Evolutionary conservation across 2,113 vertebrate species (phyloP).

Genomic region (Malaclemys terrapin): DNA sequence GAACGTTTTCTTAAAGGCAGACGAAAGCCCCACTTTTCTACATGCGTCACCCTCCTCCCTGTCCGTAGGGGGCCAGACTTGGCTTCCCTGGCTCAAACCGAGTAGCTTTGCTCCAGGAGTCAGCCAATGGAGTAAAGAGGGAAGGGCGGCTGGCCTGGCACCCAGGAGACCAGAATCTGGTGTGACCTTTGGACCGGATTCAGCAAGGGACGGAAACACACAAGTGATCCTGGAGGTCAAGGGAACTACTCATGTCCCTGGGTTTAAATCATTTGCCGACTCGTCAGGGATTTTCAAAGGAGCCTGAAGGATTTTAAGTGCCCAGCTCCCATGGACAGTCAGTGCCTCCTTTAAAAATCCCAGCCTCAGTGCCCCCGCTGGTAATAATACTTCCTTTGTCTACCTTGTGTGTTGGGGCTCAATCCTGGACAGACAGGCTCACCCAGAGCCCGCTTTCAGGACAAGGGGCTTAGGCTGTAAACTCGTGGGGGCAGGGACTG

Average conservation of each 20-base stretch:
- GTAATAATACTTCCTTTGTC: neutral
- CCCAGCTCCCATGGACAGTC: neutral
- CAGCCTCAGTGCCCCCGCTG: neutral
- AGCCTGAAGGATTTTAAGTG: neutral
- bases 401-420: neutral
- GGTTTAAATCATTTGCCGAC: neutral
- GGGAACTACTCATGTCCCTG: neutral
- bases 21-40: neutral
- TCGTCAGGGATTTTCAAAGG: neutral
- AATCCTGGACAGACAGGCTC: neutral
- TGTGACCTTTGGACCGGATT: neutral
- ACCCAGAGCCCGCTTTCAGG: neutral
- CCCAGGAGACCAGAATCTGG: neutral
- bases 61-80: neutral
- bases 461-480: neutral
- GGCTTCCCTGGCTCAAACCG: neutral
- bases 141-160: neutral
- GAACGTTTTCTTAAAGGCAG: conserved; percentile 15
- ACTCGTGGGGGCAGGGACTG: neutral
- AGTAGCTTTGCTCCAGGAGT: too few relatives aligned
- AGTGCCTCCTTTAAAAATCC: neutral
- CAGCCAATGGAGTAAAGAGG: neutral
- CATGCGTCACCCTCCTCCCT: neutral
- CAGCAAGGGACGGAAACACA: too few relatives aligned
- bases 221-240: neutral